Evolutionary conservation across 2,888 invertebrate genomes (phyloP), one percentile per base, ranked within the genome.

Genomic region (Napeogenes inachia): DNA sequence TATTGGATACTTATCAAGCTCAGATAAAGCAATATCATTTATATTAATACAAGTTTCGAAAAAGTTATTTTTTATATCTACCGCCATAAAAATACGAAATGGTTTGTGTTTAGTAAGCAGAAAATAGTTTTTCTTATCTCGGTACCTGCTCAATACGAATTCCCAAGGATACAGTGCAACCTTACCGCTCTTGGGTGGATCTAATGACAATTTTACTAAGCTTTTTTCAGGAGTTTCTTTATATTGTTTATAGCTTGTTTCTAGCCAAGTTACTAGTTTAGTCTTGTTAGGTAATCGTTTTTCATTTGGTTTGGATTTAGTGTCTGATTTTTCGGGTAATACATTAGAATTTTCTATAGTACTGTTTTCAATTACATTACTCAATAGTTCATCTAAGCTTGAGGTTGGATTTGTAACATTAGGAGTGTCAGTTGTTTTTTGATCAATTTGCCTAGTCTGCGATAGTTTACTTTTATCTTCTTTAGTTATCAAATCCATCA

Each of bases 31-130:
- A 65, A 90, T 87, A 60, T 81, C 74, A 66, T 82, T 79, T 64
- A 90, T 84, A 70, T 87, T 81, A 8, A 84, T 79, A 64, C 86
- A 89, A 63, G 78, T 75, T 33, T 74, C 68, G 68, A 89, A 85
- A 63, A 81, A 77, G 5, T 73, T 61, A 66, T 80, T 73, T 46
- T 70, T 74, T 13, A 63, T 69, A 69, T 84, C 73, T 21, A 87
- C 78, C 33, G 84, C 83, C 77, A 90, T 81, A 73, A 82, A 89
- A 68, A 88, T 81, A 56, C 86, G 79, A 70, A 71, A 82, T 2
- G 88, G 90, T 61, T 69, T 70, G 63, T 75, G 65, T 63, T 75
- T 80, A 61, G 83, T 73, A 56, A 88, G 76, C 59, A 89, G 74
- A 71, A 87, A 86, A 47, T 82, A 70, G 69, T 90, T 89, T 72